Base-by-base conservation (phyloP, 2,797 vertebrate species). In the Allobates femoralis region DNA sequence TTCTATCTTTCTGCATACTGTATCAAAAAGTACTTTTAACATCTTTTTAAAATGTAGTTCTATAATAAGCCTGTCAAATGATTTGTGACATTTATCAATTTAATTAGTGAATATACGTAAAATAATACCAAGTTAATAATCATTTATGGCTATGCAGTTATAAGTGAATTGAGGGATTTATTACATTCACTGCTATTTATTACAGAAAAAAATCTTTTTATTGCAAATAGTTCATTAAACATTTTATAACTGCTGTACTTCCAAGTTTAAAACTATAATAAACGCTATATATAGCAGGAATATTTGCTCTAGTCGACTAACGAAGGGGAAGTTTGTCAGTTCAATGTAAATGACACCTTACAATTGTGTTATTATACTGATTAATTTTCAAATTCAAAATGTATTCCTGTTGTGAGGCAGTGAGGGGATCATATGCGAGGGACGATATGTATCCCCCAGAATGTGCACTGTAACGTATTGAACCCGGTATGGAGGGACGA, bases 101-200 rank as follows among this genome's bases (percentile, higher is more conserved):
- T 81, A 55, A 71, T 81, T 81, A 60, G 21, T 62, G 32, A 81
- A 50, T 32, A 51, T 69, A 19, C 12, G 32, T 81, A 81, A 81
- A 81, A 69, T 81, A 81, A 69, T 55, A 81, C 28, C 28, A 51
- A 67, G 50, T 55, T 81, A 81, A 81, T 81, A 81, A 55, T 67
- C 64, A 81, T 81, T 81, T 81, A 81, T 81, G 46, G 53, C 50
- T 23, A 71, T 53, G 28, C 15, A 19, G 32, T 81, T 69, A 34
- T 53, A 53, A 50, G 62, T 81, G 30, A 34, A 81, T 69, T 69
- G 79, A 51, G 34, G 46, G 46, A 81, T 69, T 67, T 28, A 50
- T 69, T 62, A 19, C 21, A 15, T 51, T 30, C 12, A 55, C 64
- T 18, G 64, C 46, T 69, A 69, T 81, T 69, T 69, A 64, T 81